Conservation (phyloP, 2,888 invertebrate species). For the Acronicta aceris region DNA sequence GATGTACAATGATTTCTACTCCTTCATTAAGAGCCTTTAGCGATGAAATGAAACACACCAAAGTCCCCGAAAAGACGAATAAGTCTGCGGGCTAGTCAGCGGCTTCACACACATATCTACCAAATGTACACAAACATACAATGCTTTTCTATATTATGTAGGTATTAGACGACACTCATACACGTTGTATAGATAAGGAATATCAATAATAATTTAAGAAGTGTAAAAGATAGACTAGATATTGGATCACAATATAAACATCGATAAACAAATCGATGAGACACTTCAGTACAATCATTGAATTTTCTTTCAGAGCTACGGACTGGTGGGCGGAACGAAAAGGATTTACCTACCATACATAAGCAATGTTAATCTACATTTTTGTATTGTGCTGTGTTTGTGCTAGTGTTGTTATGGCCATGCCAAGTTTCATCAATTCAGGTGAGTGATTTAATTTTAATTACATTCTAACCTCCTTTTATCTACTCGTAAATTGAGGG, state of each 20-base stretch:
- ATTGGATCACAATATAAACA: constrained; percentile 2
- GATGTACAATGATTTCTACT: too few species aligned
- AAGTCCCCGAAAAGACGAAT: too few species aligned
- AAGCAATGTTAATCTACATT: constrained; percentile 19
- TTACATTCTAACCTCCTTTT: too few species aligned
- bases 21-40: too few species aligned
- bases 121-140: not conserved
- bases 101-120: too few species aligned
- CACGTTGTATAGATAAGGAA: constrained; percentile 19
- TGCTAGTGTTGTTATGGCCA: constrained; percentile 36
- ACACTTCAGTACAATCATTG: not conserved
- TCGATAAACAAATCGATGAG: constrained; percentile 21
- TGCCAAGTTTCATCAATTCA: constrained; percentile 39
- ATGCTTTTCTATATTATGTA: not conserved
- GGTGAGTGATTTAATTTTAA: constrained; percentile 19
- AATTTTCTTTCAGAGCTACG: constrained; percentile 39
- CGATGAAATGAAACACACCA: too few species aligned
- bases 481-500: too few species aligned
- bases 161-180: not conserved
- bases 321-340: constrained; percentile 12
- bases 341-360: not conserved
- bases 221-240: not conserved
- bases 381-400: constrained; percentile 29
- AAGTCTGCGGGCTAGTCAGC: too few species aligned
- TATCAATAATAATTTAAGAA: not conserved